Evolutionary conservation across 2,797 vertebrate species (phyloP).

Genomic region (Hypotaenidia okinawae): DNA sequence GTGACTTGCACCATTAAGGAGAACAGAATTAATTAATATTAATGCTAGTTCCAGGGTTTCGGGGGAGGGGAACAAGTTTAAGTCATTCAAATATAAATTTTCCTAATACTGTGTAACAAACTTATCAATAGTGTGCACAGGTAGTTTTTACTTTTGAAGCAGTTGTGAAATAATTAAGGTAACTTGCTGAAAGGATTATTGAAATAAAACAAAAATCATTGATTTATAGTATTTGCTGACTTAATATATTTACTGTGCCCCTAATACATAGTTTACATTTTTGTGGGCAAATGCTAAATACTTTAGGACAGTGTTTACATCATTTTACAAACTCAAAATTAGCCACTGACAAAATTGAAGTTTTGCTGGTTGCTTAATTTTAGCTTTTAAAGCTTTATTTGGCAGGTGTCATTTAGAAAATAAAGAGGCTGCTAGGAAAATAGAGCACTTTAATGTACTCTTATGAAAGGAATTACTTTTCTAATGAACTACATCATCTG

Average conservation of each 20-base stretch:
- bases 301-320: neutral
- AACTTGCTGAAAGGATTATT: neutral
- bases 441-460: neutral
- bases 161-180: neutral
- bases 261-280: neutral
- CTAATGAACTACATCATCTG: slow-evolving; percentile 5
- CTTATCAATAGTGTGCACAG: neutral
- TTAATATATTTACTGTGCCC: neutral
- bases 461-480: slow-evolving; percentile 23
- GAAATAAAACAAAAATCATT: neutral
- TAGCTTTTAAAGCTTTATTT: slow-evolving; percentile 5
- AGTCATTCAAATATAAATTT: neutral
- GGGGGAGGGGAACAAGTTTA: neutral
- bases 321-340: neutral
- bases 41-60: neutral
- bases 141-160: neutral
- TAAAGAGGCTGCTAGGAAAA: neutral
- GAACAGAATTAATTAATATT: neutral
- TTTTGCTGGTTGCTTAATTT: neutral
- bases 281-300: neutral
- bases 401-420: neutral
- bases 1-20: neutral
- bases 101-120: neutral
- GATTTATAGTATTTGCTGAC: neutral
- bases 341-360: neutral